These are phyloP conservation scores for Leptosomus discolor DNA, from an alignment of 2,113 vertebrate genomes.

Conservation along the genomic window DNA sequence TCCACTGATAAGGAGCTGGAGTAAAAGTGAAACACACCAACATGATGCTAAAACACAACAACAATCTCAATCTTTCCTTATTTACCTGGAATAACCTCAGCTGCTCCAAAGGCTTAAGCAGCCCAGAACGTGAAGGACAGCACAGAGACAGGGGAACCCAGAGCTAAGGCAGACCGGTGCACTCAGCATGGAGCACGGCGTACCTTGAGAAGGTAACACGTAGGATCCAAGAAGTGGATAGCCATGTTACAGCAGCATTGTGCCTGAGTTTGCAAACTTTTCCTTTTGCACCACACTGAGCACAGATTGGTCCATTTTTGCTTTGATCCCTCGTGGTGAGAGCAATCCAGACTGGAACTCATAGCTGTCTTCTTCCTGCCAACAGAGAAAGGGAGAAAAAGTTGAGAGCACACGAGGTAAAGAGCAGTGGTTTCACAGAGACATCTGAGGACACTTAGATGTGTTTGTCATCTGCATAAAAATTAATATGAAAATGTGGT, in stretches of 20 bases:
- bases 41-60: background rate
- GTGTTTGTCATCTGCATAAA: background rate
- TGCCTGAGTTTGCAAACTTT: background rate
- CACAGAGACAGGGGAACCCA: background rate
- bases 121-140: background rate
- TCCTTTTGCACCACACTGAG: background rate
- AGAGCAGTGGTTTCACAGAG: background rate
- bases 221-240: background rate
- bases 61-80: background rate
- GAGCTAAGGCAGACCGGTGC: background rate
- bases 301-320: background rate
- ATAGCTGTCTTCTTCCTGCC: background rate
- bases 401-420: background rate
- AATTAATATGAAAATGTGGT: background rate
- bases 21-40: background rate
- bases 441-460: background rate
- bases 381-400: background rate
- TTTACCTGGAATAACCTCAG: background rate
- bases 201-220: background rate
- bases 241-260: background rate
- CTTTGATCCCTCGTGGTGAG: background rate
- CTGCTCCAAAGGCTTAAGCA: background rate
- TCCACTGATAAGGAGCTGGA: background rate
- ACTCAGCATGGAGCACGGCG: no score
- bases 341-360: background rate